Conservation (phyloP, 1,140 invertebrate species). For the Bombyx mandarina region DNA sequence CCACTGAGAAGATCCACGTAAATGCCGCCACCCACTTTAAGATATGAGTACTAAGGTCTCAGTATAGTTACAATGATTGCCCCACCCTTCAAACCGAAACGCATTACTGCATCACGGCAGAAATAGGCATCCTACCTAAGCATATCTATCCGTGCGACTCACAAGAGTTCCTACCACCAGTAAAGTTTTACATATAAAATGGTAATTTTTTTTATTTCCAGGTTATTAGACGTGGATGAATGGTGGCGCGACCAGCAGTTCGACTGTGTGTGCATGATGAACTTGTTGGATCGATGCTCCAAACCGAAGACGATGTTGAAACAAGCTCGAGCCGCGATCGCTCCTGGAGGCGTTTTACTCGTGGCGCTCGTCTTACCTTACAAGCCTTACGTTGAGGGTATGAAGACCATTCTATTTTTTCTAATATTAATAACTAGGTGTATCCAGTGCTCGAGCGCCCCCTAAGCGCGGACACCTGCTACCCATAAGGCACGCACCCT, state of each 20-base stretch:
- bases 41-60: too few species aligned
- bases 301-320: conserved; percentile 81
- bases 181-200: conserved; percentile 7
- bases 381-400: conserved; percentile 89
- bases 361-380: conserved; percentile 91
- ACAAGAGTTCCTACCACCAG: not conserved
- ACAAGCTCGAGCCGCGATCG: conserved; percentile 77
- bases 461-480: too few species aligned
- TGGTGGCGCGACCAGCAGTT: conserved; percentile 79
- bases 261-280: conserved; percentile 89
- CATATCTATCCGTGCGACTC: too few species aligned
- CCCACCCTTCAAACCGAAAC: too few species aligned
- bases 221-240: conserved; percentile 81
- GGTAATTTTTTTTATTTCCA: conserved; percentile 54
- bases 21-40: too few species aligned
- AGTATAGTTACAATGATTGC: too few species aligned
- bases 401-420: not conserved
- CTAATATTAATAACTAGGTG: too few species aligned
- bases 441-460: too few species aligned
- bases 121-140: too few species aligned
- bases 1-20: too few species aligned
- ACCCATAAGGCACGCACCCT: too few species aligned
- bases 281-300: conserved; percentile 92
- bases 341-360: conserved; percentile 79
- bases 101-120: too few species aligned